Evolutionary conservation across 2,797 vertebrate genomes (phyloP), one percentile per base, ranked within the genome.

Genomic region (Parotocinclus haroldoi): DNA sequence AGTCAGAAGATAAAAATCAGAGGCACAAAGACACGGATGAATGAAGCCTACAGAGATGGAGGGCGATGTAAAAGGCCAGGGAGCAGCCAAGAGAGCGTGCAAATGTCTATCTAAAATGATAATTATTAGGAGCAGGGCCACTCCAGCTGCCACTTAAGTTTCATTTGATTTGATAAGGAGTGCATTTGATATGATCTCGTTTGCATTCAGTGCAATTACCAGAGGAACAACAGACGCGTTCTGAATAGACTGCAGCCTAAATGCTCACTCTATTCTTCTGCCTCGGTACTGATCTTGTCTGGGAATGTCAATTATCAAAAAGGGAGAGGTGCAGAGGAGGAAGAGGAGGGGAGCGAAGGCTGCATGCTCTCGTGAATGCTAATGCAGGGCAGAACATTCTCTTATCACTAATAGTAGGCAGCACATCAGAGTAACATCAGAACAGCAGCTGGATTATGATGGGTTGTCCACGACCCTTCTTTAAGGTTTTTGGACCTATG

Each of bases 271-370:
- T 76, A 80, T 79, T 53, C 83, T 83, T 85, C 76, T 80, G 82
- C 82, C 83, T 87, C 81, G 78, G 76, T 76, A 71, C 84, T 83
- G 82, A 89, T 90, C 85, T 87, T 86, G 82, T 87, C 83, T 78
- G 75, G 83, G 82, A 87, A 85, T 89, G 88, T 88, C 87, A 90
- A 88, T 89, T 89, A 87, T 85, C 76, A 50, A 76, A 55, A 61
- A 69, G 61, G 78, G 75, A 83, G 75, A 65, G 44, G 48, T 60
- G 57, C 50, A 52, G 48, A 49, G 17, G 36, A 63, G 45, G 9
- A 14, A 38, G 18, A 40, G 42, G 44, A 69, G 51, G 12, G 37
- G 63, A 51, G 38, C 18, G 63, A 14, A 48, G 54, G 9, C 38
- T 9, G 18, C 12, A 36, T 49, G 17, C 36, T 70, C 45, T 10